Base-by-base conservation (phyloP, 2,797 vertebrate genomes). In the Natrix natrix region DNA sequence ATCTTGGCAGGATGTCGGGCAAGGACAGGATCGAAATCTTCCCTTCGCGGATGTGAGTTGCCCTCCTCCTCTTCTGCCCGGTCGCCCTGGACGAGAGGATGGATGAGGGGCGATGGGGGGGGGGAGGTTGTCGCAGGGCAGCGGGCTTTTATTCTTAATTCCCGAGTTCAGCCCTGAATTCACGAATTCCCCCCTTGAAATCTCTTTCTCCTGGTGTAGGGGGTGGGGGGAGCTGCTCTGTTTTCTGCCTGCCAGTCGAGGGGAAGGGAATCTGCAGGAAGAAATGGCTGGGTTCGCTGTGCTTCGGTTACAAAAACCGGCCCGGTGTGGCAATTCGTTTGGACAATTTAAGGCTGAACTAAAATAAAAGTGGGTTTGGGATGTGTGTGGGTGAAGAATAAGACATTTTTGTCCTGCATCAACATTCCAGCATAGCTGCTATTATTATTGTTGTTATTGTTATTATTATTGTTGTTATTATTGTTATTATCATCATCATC, bases 21-120 rank as follows among this genome's bases (percentile, higher is more conserved):
- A 99, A 99, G 97, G 99, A 99, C 3, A 98, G 99, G 97, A 99
- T 99, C 97, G 99, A 99, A 97, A 95, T 99, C 91, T 99, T 99
- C 96, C 99, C 99, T 3, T 99, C 99, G 88, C 98, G 99, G 97
- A 99, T 99, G 99, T 99, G 98, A 99, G 99, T 98, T 96, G 52
- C 26, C 56, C 37, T 48, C 22, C 0, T 5, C 32, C 56, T 14
- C 11, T 12, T 14, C 11, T 17, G 4, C 22, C 13, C 37, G 11
- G 37, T 16, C 5, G 12, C 8, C 28, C 10, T 8, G 59, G 48
- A 12, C 8, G 63, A 57, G 63, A 57, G 26, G 66, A 22, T n/a
- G 32, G 10, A 1, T 1, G 14, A 2, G n/a, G 2, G 43, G 43
- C 43, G 43, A 1, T 37, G 1, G 4, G 1, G 28, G 5, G 16